These are phyloP conservation scores for Neria commutata DNA, from an alignment of 2,888 invertebrate genomes.

Conservation along the genomic window DNA sequence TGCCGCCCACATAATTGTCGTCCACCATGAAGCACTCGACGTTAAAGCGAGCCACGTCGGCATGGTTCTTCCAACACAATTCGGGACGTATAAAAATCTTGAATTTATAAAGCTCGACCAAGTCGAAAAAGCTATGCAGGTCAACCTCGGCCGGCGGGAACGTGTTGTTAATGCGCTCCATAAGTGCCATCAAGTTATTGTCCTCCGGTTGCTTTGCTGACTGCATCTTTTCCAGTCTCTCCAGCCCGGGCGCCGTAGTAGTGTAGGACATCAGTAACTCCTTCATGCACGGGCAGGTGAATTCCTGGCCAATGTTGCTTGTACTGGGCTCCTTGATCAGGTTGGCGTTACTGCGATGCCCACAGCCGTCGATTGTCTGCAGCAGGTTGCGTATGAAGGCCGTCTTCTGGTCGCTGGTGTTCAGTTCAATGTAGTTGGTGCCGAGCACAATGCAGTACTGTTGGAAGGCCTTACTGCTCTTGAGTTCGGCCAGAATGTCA, in stretches of 20 bases:
- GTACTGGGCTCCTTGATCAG: neutral
- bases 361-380: constrained; percentile 19
- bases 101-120: constrained; percentile 30
- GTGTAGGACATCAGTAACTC: too few relatives aligned
- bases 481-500: constrained; percentile 24
- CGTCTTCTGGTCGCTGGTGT: constrained; percentile 22
- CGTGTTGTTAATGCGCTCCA: constrained; percentile 28
- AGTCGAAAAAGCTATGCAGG: constrained; percentile 23
- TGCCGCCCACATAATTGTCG: constrained; percentile 30
- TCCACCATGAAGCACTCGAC: constrained; percentile 24
- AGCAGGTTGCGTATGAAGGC: constrained; percentile 26
- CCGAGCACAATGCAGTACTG: constrained; percentile 29
- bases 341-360: constrained; percentile 2
- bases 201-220: neutral
- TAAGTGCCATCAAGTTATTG: neutral
- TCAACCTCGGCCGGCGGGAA: neutral
- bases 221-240: too few relatives aligned
- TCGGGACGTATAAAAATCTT: constrained; percentile 31
- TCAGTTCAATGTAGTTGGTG: constrained; percentile 31
- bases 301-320: too few relatives aligned
- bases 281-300: too few relatives aligned
- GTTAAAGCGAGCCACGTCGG: constrained; percentile 8
- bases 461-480: constrained; percentile 21
- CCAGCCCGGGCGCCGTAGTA: too few relatives aligned
- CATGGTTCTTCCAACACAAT: constrained; percentile 26